Evolutionary conservation across 2,888 invertebrate genomes (phyloP).

Genomic region (Calameuta pallipes): DNA sequence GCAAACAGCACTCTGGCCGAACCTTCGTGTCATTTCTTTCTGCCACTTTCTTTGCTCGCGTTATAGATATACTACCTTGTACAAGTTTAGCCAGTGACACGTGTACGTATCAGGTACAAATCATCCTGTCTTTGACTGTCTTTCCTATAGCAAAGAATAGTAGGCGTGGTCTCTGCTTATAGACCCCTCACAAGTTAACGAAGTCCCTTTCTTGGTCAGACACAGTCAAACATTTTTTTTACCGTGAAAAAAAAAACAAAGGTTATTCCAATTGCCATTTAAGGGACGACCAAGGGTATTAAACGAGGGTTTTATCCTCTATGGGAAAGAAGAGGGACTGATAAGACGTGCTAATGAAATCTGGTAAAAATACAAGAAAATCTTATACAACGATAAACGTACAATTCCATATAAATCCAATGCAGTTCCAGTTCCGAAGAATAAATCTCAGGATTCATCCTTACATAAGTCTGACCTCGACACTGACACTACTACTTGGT

Average conservation of each 20-base stretch:
- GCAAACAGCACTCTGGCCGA: conserved; percentile 3
- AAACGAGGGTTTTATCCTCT: background rate
- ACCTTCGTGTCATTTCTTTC: background rate
- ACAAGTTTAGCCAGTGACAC: background rate
- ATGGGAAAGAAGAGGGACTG: background rate
- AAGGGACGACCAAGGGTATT: background rate
- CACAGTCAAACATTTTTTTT: background rate
- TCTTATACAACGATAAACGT: conserved; percentile 17
- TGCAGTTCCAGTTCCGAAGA: conserved; percentile 28
- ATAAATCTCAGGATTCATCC: conserved; percentile 34
- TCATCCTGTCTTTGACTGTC: background rate
- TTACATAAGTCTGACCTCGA: background rate
- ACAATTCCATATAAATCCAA: conserved; percentile 39
- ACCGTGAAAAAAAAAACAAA: background rate
- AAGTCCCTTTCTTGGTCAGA: background rate
- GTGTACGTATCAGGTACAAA: background rate
- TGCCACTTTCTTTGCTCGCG: background rate
- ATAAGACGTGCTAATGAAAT: conserved; percentile 24
- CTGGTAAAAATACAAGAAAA: background rate
- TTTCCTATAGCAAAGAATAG: background rate
- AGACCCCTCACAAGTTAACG: background rate
- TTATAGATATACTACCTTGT: background rate
- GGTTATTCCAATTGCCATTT: background rate
- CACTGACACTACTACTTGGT: background rate
- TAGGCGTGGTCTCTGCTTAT: background rate